Base-by-base conservation (phyloP, 2,888 invertebrate species). In the Lepas anatifera region DNA sequence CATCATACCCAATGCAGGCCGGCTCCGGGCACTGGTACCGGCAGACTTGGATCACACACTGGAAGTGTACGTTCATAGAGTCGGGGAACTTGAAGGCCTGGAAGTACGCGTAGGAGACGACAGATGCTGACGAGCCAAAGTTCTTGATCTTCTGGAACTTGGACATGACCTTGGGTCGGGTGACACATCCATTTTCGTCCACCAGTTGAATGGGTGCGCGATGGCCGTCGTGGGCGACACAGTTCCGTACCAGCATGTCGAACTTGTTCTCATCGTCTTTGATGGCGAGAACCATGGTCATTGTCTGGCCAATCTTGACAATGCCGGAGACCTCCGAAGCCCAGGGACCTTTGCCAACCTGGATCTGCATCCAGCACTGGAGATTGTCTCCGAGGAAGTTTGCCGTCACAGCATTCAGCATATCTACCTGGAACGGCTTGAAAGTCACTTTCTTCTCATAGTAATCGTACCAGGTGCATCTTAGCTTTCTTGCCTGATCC, bases 291-390 rank as follows among this genome's bases (percentile, higher is more conserved):
- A 95, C 95, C 94, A 95, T 95, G 22, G 95, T 95, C 94, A 95
- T 94, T 0, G 95, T 95, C 79, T 95, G 95, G 1, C 95, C 95
- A 70, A 95, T 95, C 81, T 95, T 95, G 0, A 95, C 95, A 68
- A 95, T 83, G 0, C 95, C 95, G 0, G 93, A 92, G 1, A 95
- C 95, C 81, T 95, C 95, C 0, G 93, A 92, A 16, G 95, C 94
- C 94, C 95, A 95, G 0, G 95, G 95, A 29, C 94, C 93, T 78
- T 92, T 93, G 63, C 93, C 94, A 4, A 93, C 92, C 81, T 95
- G 95, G 76, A 95, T 95, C 81, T 95, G 95, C 95, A 95, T 95
- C 95, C 95, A 95, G 81, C 95, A 95, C 79, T 95, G 94, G 76
- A 95, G 83, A 82, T 95, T 95, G 81, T 95, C 95, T 37, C 95